phyloP scores from a whole-genome alignment of 1,140 invertebrate genomes.

The Aphidius gifuensis region DNA sequence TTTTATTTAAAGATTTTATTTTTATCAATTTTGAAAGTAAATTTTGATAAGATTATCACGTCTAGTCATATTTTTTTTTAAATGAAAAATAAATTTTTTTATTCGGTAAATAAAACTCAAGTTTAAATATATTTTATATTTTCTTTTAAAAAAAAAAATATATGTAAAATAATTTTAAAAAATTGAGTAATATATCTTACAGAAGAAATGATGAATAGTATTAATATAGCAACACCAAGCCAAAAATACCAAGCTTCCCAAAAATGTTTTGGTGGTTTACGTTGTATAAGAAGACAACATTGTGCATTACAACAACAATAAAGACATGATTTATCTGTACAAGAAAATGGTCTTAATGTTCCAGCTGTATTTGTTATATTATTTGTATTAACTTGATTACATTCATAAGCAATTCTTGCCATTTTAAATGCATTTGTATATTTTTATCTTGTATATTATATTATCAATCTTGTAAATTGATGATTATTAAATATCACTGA shows the following conservation, averaged over 20 bases:
- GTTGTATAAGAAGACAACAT: constrained; percentile 41
- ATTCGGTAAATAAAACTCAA: not conserved
- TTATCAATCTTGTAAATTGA: no score
- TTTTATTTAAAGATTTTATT: no score
- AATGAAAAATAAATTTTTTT: constrained; percentile 1
- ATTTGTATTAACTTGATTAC: constrained; percentile 29
- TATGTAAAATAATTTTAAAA: constrained; percentile 4
- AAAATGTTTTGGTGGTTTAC: constrained; percentile 39
- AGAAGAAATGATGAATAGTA: constrained; percentile 40
- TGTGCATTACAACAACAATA: constrained; percentile 43
- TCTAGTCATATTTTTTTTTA: not conserved
- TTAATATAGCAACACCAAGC: constrained; percentile 41
- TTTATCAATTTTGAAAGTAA: no score
- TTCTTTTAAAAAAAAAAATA: constrained; percentile 1
- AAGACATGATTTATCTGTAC: constrained; percentile 35
- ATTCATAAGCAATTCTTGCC: constrained; percentile 39
- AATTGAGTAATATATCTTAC: constrained; percentile 29
- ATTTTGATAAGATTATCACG: no score
- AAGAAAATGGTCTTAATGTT: constrained; percentile 31
- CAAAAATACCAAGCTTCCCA: constrained; percentile 50
- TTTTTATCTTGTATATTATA: constrained; percentile 14
- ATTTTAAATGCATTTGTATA: constrained; percentile 22
- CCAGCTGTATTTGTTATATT: constrained; percentile 18
- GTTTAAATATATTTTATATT: not conserved
- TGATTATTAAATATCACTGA: not conserved